Evolutionary conservation across 2,888 invertebrate species (phyloP), one percentile per base, ranked within the genome.

Genomic region (Linyphia triangularis): DNA sequence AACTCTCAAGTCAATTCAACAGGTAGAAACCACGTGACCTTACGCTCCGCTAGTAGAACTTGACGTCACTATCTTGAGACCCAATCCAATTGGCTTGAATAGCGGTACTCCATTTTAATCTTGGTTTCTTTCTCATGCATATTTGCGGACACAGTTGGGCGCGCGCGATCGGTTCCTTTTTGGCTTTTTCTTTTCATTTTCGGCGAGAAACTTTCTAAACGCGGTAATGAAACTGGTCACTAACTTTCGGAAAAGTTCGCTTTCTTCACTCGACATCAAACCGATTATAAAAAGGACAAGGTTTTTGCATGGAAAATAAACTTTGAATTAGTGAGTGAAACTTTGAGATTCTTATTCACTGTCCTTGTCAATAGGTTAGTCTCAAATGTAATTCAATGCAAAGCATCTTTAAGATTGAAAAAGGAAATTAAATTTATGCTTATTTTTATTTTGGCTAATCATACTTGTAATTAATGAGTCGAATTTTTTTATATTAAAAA

Each of bases 11-110:
- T 72, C 65, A 57, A 84, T 84, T 84, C 75, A 85, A 85, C 84
- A 85, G 84, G 84, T 85, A 85, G 69, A 57, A 59, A 69, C 69
- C 84, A 69, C 84, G 84, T 75, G 78, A 78, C 70, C 30, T 40
- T 28, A 59, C 78, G 85, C 70, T 85, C 85, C 85, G 85, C 78
- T 85, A 78, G 70, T 63, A 13, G 28, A 37, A 19, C 63, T 69
- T 85, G 85, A 85, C 85, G 85, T 85, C 85, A 78, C 61, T 6
- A n/a, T 22, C 51, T 43, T 28, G 63, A 43, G 37, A 73, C 43
- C 51, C 33, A 73, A 70, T 85, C 63, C 72, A 70, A 85, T 85
- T 78, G 78, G 85, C 59, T 78, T 37, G 40, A 65, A 40, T 78
- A 69, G 57, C 78, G 70, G 70, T 77, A 40, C 40, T 43, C 51